Evolutionary conservation across 2,113 vertebrate genomes (phyloP).

Genomic region (Cisticola juncidis): DNA sequence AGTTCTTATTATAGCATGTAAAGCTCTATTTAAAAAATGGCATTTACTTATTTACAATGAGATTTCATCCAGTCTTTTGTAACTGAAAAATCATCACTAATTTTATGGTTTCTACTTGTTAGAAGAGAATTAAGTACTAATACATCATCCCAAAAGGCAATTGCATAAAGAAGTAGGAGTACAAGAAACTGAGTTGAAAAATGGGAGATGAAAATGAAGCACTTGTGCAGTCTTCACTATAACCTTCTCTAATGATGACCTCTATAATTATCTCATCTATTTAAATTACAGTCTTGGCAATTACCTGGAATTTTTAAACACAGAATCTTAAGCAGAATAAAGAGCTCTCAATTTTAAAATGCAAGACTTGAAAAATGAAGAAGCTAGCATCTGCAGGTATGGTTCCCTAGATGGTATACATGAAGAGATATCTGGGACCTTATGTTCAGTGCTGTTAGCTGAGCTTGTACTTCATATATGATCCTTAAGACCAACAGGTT

Average conservation of each 20-base stretch:
- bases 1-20: background rate
- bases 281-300: constrained; percentile 45
- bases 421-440: background rate
- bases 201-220: background rate
- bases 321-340: background rate
- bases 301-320: constrained; percentile 11
- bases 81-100: background rate
- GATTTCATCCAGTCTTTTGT: background rate
- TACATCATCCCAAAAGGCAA: background rate
- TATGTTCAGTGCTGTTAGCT: background rate
- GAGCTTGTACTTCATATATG: background rate
- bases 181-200: background rate
- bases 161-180: background rate
- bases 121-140: background rate
- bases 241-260: constrained; percentile 20
- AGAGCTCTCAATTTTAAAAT: background rate
- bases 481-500: background rate
- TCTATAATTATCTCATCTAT: constrained; percentile 55
- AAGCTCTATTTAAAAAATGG: background rate
- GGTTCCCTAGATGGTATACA: background rate
- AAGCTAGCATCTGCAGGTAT: background rate
- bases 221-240: background rate
- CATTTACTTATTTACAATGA: background rate
- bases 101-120: background rate
- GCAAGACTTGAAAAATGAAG: background rate